Evolutionary conservation across 2,888 invertebrate genomes (phyloP), one percentile per base, ranked within the genome.

Genomic region (Hydriomena furcata): DNA sequence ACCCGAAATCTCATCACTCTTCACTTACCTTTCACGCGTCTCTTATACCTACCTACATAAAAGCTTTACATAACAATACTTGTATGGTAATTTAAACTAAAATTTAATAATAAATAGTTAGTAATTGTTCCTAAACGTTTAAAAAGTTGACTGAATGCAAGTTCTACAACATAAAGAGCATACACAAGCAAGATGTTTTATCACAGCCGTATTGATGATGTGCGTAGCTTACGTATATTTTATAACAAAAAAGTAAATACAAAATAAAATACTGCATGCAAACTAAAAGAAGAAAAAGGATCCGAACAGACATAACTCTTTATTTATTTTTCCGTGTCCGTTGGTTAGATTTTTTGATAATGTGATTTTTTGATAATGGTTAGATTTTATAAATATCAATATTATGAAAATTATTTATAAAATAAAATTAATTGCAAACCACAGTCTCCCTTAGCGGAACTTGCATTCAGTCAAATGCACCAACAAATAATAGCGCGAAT

Each of bases 141-240:
- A 23, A 44, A 79, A 75, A 73, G 71, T 70, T 68, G 72, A 70
- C 71, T 72, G 73, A 79, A 82, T 73, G 73, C 74, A 74, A 82
- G 79, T 76, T 80, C 65, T 58, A 38, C 52, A 57, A 64, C 58
- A 59, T 60, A 60, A 64, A n/a, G n/a, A 56, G 46, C 54, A 46
- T 53, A 79, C 74, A 79, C 74, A 75, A 66, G 71, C 68, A 72
- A 69, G 40, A 31, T 41, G 40, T 30, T 17, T 75, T 86, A 86
- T 90, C 89, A 89, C 89, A 89, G 89, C 89, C 89, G 71, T 73
- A 63, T 78, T 84, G 84, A 87, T 89, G 87, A 87, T 89, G 87
- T 86, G 86, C 85, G 82, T 74, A 67, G 76, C 62, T 67, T 65
- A 57, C 61, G 61, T 71, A 64, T 68, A 65, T 52, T 44, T 52